Evolutionary conservation across 2,888 invertebrate species (phyloP).

Genomic region (Mallateleia sp.): DNA sequence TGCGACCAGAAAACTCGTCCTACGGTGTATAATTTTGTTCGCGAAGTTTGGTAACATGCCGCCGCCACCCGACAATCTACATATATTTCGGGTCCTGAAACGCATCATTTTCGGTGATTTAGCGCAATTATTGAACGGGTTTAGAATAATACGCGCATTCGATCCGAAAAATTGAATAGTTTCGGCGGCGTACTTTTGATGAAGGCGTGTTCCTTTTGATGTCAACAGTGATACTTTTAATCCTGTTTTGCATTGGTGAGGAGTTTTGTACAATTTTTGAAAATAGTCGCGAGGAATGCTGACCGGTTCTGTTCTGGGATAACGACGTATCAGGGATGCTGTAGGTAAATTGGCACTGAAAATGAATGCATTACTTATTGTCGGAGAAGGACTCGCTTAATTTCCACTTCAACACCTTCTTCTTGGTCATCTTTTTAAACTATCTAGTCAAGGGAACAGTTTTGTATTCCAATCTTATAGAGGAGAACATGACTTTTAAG

Average conservation of each 20-base stretch:
- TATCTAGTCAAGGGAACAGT: not conserved
- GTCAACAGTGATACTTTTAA: slow-evolving; percentile 49
- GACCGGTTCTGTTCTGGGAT: slow-evolving; percentile 64
- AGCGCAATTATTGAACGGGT: slow-evolving; percentile 14
- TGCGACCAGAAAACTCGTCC: slow-evolving; percentile 83
- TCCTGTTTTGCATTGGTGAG: slow-evolving; percentile 41
- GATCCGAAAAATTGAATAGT: slow-evolving; percentile 3
- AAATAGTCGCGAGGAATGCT: slow-evolving; percentile 69
- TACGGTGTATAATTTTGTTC: slow-evolving; percentile 86
- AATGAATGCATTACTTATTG: slow-evolving; percentile 70
- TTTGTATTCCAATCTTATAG: not conserved
- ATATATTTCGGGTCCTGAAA: slow-evolving; percentile 83
- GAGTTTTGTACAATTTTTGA: slow-evolving; percentile 58
- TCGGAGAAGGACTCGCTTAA: slow-evolving; percentile 71
- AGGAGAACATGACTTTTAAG: slow-evolving; percentile 18
- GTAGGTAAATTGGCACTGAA: slow-evolving; percentile 69
- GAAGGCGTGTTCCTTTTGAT: slow-evolving; percentile 16
- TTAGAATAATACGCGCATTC: slow-evolving; percentile 19
- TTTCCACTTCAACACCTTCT: slow-evolving; percentile 81
- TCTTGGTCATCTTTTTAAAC: slow-evolving; percentile 1
- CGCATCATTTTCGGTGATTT: slow-evolving; percentile 42
- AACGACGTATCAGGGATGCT: slow-evolving; percentile 60
- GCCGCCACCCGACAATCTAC: slow-evolving; percentile 86
- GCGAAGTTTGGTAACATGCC: slow-evolving; percentile 86
- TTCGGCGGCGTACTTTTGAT: not conserved